Percentiles rank a stretch among this genome's conserved stretches.
Conservation (phyloP, 2,888 invertebrate species). For the Reticulitermes lucifugus region DNA sequence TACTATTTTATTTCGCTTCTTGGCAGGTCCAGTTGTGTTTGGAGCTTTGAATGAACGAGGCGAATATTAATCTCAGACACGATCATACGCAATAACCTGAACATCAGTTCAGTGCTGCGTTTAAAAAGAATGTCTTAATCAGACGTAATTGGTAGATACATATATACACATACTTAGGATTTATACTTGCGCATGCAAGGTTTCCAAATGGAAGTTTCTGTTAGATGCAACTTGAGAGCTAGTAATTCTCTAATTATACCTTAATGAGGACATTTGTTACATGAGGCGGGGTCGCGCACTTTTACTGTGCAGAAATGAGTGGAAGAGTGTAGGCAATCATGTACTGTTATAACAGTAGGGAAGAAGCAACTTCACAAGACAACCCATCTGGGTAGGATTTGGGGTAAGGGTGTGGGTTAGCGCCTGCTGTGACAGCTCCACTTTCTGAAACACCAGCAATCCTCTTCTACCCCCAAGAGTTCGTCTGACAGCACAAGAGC, state of each 20-base stretch:
- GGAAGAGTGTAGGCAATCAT: not conserved
- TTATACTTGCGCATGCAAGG: not conserved
- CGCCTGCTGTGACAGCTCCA: not conserved
- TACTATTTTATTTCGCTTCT: too few species aligned
- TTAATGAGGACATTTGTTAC: conserved; percentile 19
- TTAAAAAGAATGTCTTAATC: not conserved
- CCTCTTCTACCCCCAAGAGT: not conserved
- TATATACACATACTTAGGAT: too few species aligned
- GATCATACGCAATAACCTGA: too few species aligned
- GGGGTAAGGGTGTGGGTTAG: not conserved
- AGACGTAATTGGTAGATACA: not conserved
- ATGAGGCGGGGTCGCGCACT: not conserved
- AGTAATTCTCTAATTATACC: not conserved
- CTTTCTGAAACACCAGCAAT: not conserved
- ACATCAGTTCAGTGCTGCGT: not conserved
- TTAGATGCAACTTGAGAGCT: not conserved
- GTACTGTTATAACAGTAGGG: not conserved
- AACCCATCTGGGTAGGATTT: not conserved
- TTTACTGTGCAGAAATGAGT: not conserved
- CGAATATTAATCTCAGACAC: too few species aligned
- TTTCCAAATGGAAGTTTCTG: not conserved
- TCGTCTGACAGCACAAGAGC: not conserved
- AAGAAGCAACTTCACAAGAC: not conserved
- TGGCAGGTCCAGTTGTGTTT: too few species aligned
- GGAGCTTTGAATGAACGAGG: too few species aligned